A percentile compares a stretch with the other conserved stretches of the same genome.
These are phyloP conservation scores for Agrochola lota DNA, from an alignment of 2,888 invertebrate genomes.

Conservation along the genomic window DNA sequence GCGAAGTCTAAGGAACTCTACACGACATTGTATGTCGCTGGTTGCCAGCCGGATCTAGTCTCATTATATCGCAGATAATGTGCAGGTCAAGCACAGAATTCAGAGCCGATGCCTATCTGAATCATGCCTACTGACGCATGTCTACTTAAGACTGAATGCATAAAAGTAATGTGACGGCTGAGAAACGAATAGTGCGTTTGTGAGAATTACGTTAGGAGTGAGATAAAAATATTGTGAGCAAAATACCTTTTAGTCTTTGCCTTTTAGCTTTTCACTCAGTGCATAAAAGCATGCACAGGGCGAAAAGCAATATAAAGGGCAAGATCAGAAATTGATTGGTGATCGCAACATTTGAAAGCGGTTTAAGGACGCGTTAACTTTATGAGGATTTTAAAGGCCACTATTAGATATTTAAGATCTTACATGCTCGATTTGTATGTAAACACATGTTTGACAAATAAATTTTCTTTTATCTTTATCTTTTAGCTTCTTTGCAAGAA, in stretches of 20 bases:
- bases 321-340: neutral
- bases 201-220: neutral
- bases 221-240: neutral
- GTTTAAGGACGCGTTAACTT: neutral
- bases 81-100: constrained; percentile 74
- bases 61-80: constrained; percentile 68
- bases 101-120: constrained; percentile 67
- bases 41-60: constrained; percentile 80
- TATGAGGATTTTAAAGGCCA: neutral
- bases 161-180: neutral
- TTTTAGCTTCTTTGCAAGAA: no score
- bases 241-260: neutral
- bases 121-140: constrained; percentile 27
- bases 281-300: neutral
- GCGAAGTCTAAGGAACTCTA: constrained; percentile 60
- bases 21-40: constrained; percentile 65
- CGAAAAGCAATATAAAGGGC: neutral
- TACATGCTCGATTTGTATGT: no score
- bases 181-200: neutral
- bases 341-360: neutral
- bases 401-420: no score
- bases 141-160: neutral
- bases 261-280: neutral
- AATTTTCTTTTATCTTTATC: no score
- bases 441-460: no score